Percentiles rank a stretch among this genome's conserved stretches.
These are phyloP conservation scores for Drosophila sulfurigaster DNA, from an alignment of 1,140 invertebrate species.

Conservation along the genomic window DNA sequence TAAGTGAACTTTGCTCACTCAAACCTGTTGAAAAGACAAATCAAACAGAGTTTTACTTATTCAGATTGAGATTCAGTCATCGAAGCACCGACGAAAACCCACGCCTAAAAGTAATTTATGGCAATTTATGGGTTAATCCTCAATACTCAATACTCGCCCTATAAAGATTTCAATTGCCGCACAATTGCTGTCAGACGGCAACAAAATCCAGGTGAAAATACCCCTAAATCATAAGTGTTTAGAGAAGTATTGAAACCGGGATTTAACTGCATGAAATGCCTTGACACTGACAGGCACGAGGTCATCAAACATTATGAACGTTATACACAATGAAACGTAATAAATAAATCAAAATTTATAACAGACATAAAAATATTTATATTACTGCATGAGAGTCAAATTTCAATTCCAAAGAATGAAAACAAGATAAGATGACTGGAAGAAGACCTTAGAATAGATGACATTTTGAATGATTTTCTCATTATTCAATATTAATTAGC, in stretches of 20 bases:
- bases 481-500: too few relatives aligned
- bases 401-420: not conserved
- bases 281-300: conserved; percentile 14
- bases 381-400: not conserved
- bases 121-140: conserved; percentile 57
- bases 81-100: conserved; percentile 36
- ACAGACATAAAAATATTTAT: conserved; percentile 4
- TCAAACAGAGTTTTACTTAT: conserved; percentile 11
- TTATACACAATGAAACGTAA: not conserved
- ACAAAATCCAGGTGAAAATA: conserved; percentile 58
- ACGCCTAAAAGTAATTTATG: conserved; percentile 56
- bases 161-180: conserved; percentile 70
- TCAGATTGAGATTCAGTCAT: conserved; percentile 13
- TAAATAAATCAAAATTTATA: conserved; percentile 10
- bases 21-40: conserved; percentile 32
- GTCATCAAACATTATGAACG: conserved; percentile 17
- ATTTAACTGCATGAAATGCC: not conserved
- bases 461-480: not conserved
- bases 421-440: not conserved
- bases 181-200: conserved; percentile 28
- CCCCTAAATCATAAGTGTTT: conserved; percentile 63
- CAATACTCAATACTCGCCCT: conserved; percentile 44
- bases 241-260: conserved; percentile 21
- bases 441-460: not conserved
- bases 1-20: conserved; percentile 23